A percentile compares a stretch with the other conserved stretches of the same genome.
Conservation (phyloP, 2,888 invertebrate genomes). For the Mimumesa dahlbomi region DNA sequence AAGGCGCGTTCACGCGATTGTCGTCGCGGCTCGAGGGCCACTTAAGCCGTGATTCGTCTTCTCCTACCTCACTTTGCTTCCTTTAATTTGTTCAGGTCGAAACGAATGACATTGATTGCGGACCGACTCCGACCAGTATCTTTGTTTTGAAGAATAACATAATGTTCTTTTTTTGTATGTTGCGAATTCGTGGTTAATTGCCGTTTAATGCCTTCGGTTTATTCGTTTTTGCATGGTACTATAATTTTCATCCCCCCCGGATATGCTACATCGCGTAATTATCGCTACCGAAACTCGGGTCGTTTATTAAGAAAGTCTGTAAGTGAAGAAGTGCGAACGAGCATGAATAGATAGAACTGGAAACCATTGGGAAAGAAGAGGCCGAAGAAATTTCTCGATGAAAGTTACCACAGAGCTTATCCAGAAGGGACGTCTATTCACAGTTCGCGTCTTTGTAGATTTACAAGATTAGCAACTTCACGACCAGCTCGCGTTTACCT, state of each 20-base stretch:
- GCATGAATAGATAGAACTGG: slow-evolving; percentile 7
- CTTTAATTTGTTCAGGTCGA: slow-evolving; percentile 53
- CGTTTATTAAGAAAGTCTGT: slow-evolving; percentile 34
- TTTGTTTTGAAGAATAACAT: slow-evolving; percentile 16
- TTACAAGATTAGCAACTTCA: slow-evolving; percentile 66
- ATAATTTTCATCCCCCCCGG: slow-evolving; percentile 14
- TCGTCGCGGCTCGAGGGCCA: slow-evolving; percentile 61
- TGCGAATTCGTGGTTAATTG: slow-evolving; percentile 35
- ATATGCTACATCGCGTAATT: slow-evolving; percentile 57
- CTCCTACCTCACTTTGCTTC: slow-evolving; percentile 9
- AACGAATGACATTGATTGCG: slow-evolving; percentile 41
- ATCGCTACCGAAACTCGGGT: slow-evolving; percentile 45
- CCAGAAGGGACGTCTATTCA: slow-evolving; percentile 56
- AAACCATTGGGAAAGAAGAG: slow-evolving; percentile 5
- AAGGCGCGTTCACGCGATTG: slow-evolving; percentile 68
- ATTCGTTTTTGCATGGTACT: neutral
- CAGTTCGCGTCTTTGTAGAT: slow-evolving; percentile 62
- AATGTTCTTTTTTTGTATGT: no score
- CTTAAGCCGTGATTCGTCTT: slow-evolving; percentile 46
- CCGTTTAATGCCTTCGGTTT: slow-evolving; percentile 37
- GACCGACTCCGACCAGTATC: slow-evolving; percentile 12
- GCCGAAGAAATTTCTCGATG: slow-evolving; percentile 52
- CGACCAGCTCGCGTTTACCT: slow-evolving; percentile 34
- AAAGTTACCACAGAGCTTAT: slow-evolving; percentile 57
- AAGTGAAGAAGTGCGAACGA: slow-evolving; percentile 23